phyloP scores from a whole-genome alignment of 2,888 invertebrate species.

The Archips xylosteana region DNA sequence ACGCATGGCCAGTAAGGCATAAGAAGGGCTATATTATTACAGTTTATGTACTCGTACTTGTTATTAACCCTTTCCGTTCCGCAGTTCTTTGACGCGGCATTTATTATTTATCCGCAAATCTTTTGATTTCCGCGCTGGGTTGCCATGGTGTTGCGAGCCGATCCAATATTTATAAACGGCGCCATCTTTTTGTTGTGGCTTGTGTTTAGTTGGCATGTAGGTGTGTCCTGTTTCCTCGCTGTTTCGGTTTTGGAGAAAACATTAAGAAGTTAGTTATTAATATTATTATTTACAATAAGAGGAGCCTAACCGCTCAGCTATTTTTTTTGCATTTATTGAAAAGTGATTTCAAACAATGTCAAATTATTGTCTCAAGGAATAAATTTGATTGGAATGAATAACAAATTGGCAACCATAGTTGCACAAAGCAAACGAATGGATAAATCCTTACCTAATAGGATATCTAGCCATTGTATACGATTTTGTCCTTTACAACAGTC shows the following conservation, averaged over 20 bases:
- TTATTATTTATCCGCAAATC: constrained; percentile 44
- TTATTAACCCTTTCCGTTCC: constrained; percentile 27
- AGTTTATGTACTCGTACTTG: constrained; percentile 10
- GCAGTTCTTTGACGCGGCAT: constrained; percentile 38
- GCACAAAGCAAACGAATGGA: no score
- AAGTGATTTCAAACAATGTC: no score
- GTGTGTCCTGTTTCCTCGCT: neutral
- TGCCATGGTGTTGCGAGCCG: constrained; percentile 52
- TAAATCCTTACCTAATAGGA: no score
- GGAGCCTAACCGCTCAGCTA: no score
- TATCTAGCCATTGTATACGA: no score
- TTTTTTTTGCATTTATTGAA: no score
- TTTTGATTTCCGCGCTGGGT: constrained; percentile 34
- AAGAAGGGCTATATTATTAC: constrained; percentile 29
- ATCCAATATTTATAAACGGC: constrained; percentile 61
- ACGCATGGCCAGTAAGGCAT: constrained; percentile 20
- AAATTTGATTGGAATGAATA: no score
- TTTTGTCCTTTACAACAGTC: no score
- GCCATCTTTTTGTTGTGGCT: constrained; percentile 42
- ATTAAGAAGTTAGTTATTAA: neutral
- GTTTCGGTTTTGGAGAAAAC: neutral
- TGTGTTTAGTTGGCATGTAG: neutral
- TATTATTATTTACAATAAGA: no score
- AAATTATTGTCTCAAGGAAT: no score
- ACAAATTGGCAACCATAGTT: no score